phyloP scores from a whole-genome alignment of 2,113 vertebrate species.

The Callithrix jacchus region DNA sequence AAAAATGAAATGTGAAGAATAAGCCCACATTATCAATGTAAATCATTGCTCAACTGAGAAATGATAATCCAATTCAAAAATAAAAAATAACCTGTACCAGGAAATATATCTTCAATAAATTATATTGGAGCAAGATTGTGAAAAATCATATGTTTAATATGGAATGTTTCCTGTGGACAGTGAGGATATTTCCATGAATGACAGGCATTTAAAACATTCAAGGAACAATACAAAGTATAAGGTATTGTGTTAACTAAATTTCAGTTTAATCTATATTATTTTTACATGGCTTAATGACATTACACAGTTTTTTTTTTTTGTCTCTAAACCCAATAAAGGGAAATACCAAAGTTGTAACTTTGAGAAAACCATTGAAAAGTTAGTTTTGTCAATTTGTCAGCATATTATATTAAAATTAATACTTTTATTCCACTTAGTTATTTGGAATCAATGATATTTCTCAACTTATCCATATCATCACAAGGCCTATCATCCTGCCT shows the following conservation, averaged over 20 bases:
- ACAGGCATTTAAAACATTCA: not conserved
- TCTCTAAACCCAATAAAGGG: not conserved
- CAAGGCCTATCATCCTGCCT: not conserved
- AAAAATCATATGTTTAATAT: not conserved
- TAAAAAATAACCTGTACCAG: not conserved
- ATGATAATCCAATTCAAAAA: not conserved
- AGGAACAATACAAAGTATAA: not conserved
- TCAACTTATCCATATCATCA: not conserved
- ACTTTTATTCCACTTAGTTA: not conserved
- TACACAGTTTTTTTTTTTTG: not conserved
- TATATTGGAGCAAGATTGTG: fast-evolving
- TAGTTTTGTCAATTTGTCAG: not conserved
- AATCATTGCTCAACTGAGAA: not conserved
- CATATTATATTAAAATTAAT: not conserved
- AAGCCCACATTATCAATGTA: not conserved
- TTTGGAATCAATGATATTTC: not conserved
- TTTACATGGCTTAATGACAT: not conserved
- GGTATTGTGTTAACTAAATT: not conserved
- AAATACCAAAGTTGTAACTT: not conserved
- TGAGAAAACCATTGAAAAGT: not conserved
- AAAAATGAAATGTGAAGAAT: not conserved
- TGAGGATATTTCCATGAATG: not conserved
- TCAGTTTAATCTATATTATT: not conserved
- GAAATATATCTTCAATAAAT: not conserved
- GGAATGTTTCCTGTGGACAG: not conserved